Base-by-base conservation (phyloP, 2,888 invertebrate species). In the Theretra japonica region DNA sequence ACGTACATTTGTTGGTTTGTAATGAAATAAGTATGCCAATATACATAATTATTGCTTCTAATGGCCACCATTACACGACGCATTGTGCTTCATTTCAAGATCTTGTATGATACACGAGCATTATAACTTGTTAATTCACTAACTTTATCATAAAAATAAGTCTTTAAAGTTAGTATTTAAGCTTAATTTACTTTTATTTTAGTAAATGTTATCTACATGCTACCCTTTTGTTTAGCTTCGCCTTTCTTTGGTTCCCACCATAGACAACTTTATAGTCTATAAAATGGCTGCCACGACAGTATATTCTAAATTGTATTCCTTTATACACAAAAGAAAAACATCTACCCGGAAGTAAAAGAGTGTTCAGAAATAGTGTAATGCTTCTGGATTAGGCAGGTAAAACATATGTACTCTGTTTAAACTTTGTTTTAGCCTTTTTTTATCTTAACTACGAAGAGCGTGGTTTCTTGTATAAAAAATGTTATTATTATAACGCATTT, bases 11-110 rank as follows among this genome's bases (percentile, higher is more conserved):
- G 88, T 86, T 87, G 85, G 88, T 90, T 84, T 86, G 88, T 88
- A 87, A 85, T 88, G 86, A 85, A 85, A 85, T 92, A 94, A 92
- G 93, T 93, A 89, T 93, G 93, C 92, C 94, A 94, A 92, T 94
- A 92, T 89, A 93, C 94, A 94, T 94, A 94, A 93, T 94, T 93
- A 93, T 94, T 94, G 86, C 86, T 91, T 87, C 83, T 94, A 94
- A 94, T 94, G 94, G 94, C 94, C 93, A 93, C 94, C 94, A 94
- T 94, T 93, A 93, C 93, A 94, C 92, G 92, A 92, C 90, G 92
- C 93, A 92, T 90, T 92, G 91, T 88, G 86, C 87, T 90, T 90
- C 90, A 92, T 90, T 89, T 87, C 89, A 86, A 72, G 80, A 84
- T 86, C 85, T 83, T 85, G 74, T 81, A 81, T 76, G 79, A 79